Conservation (phyloP, 2,113 vertebrate genomes). For the Eptesicus fuscus region DNA sequence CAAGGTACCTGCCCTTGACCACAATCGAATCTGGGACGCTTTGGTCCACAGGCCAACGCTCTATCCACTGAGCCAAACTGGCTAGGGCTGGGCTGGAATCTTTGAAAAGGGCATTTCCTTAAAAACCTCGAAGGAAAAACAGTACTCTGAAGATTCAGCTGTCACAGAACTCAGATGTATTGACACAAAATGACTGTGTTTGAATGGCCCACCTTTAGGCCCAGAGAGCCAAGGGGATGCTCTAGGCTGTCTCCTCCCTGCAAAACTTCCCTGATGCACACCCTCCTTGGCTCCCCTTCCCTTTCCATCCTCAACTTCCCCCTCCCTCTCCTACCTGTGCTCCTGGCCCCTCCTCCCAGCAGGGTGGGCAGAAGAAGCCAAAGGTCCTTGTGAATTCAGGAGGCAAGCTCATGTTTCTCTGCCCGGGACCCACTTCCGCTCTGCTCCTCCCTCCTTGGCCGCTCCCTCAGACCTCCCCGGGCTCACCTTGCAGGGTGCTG, state of each 20-base stretch:
- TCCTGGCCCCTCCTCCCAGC: not conserved
- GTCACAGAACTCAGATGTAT: not conserved
- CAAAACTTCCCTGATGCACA: not conserved
- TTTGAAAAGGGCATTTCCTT: not conserved
- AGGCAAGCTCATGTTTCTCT: not conserved
- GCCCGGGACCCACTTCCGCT: not conserved
- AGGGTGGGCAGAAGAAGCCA: not conserved
- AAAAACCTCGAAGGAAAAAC: not conserved
- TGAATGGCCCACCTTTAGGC: not conserved
- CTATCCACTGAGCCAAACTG: too few species aligned
- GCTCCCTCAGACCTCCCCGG: not conserved
- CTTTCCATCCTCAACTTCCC: not conserved
- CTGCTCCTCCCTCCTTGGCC: accelerated
- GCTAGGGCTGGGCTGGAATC: not conserved
- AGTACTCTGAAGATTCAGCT: not conserved
- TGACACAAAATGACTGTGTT: not conserved
- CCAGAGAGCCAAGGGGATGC: not conserved
- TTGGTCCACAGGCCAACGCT: too few species aligned
- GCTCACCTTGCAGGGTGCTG: conserved; percentile 70
- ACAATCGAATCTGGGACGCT: too few species aligned
- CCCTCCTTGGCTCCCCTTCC: not conserved
- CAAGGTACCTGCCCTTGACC: too few species aligned
- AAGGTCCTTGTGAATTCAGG: not conserved
- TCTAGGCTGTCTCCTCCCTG: not conserved
- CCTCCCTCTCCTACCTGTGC: not conserved